Evolutionary conservation across 2,113 vertebrate genomes (phyloP).

Genomic region (Apodemus speciosus): DNA sequence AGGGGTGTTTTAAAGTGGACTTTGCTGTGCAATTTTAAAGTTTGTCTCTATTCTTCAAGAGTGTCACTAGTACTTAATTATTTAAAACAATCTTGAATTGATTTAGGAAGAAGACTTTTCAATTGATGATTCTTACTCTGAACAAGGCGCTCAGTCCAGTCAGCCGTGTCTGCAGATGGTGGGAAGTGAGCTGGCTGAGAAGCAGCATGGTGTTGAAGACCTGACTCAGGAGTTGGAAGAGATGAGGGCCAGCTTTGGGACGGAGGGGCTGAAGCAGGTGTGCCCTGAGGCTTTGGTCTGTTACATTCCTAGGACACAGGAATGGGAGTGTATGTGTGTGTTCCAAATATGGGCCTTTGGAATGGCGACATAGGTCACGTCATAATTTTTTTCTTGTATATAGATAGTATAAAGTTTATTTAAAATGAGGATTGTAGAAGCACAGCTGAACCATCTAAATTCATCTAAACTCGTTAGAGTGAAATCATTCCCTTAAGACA

Average conservation of each 20-base stretch:
- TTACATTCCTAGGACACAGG: not conserved
- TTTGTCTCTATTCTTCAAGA: slow-evolving; percentile 74
- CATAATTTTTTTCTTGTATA: not conserved
- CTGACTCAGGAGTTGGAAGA: slow-evolving; percentile 93
- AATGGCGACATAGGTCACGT: not conserved
- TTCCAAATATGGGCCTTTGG: not conserved
- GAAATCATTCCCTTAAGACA: slow-evolving; percentile 35
- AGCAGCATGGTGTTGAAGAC: slow-evolving; percentile 91
- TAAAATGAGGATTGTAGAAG: slow-evolving; percentile 23
- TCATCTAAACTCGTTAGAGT: slow-evolving; percentile 18
- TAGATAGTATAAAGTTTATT: not conserved
- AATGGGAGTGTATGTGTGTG: not conserved
- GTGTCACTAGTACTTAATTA: slow-evolving; percentile 67
- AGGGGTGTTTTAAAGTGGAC: slow-evolving; percentile 72
- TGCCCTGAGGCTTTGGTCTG: slow-evolving; percentile 69
- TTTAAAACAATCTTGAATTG: slow-evolving; percentile 82
- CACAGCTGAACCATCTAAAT: not conserved
- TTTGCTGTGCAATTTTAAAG: slow-evolving; percentile 72
- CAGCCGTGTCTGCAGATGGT: slow-evolving; percentile 85
- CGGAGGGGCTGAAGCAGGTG: slow-evolving; percentile 96
- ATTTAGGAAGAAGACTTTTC: slow-evolving; percentile 91
- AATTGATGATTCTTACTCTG: slow-evolving; percentile 85
- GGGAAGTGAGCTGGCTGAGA: slow-evolving; percentile 90
- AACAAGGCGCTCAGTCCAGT: slow-evolving; percentile 81
- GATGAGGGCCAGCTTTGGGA: slow-evolving; percentile 90